These are phyloP conservation scores for Tinea pellionella DNA, from an alignment of 2,888 invertebrate species.

Conservation along the genomic window DNA sequence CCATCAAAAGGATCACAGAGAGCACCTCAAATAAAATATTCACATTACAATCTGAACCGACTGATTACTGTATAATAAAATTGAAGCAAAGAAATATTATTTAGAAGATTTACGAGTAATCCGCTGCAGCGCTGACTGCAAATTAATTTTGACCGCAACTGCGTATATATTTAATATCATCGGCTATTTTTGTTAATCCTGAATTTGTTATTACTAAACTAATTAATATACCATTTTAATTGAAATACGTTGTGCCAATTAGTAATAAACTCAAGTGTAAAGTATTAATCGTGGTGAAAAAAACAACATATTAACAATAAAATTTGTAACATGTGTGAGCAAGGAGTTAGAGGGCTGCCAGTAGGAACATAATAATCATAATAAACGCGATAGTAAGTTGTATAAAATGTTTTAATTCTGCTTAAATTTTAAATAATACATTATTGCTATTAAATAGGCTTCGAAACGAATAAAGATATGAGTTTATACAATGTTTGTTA, in stretches of 20 bases:
- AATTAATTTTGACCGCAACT: no score
- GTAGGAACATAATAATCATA: background rate
- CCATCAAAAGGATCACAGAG: background rate
- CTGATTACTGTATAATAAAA: background rate
- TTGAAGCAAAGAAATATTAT: background rate
- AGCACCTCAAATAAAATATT: slow-evolving; percentile 7
- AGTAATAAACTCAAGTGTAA: no score
- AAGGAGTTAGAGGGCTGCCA: no score
- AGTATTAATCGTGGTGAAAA: no score
- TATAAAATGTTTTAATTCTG: no score
- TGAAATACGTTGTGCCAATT: no score
- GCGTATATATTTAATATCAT: no score
- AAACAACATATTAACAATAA: no score
- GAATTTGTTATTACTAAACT: background rate
- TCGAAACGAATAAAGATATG: background rate
- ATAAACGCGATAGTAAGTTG: no score
- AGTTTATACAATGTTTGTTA: background rate
- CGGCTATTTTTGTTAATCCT: background rate
- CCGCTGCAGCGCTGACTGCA: background rate
- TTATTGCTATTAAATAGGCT: background rate
- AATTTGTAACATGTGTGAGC: no score
- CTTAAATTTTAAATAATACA: no score
- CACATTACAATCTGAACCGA: background rate
- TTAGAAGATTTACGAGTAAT: background rate
- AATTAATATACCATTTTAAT: no score